These are phyloP conservation scores for Chascanopsetta lugubris DNA, from an alignment of 2,113 vertebrate species.

Conservation along the genomic window DNA sequence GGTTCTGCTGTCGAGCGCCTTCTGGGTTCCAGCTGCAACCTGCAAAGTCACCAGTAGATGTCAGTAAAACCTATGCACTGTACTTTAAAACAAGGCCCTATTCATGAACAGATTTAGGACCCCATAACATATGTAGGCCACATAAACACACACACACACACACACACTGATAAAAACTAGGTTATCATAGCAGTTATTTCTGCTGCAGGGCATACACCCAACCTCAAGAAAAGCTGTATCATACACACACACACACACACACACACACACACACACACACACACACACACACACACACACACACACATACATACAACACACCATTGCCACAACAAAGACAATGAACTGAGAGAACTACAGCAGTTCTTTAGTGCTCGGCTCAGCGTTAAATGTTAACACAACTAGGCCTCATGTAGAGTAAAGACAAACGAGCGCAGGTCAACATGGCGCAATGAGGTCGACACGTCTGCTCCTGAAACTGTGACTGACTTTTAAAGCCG, in stretches of 20 bases:
- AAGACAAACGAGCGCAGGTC: conserved; percentile 56
- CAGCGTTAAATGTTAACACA: conserved; percentile 6
- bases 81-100: too few relatives aligned
- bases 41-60: too few relatives aligned
- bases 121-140: not conserved
- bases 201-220: conserved; percentile 52
- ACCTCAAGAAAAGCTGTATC: conserved; percentile 43
- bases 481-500: conserved; percentile 46
- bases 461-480: conserved; percentile 36
- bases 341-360: conserved; percentile 8
- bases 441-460: conserved; percentile 28
- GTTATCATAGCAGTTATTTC: conserved; percentile 58
- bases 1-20: too few relatives aligned
- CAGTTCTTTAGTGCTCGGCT: not conserved
- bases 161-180: conserved; percentile 49
- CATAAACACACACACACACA: conserved; percentile 15
- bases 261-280: conserved; percentile 11
- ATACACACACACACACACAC: conserved; percentile 5
- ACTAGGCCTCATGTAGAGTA: conserved; percentile 15
- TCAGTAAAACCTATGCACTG: too few relatives aligned
- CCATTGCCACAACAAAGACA: conserved; percentile 16
- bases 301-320: not conserved
- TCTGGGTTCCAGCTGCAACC: too few relatives aligned
- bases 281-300: conserved; percentile 11
- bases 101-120: too few relatives aligned